Evolutionary conservation across 1,140 invertebrate genomes (phyloP).

Genomic region (Antheraea mylitta): DNA sequence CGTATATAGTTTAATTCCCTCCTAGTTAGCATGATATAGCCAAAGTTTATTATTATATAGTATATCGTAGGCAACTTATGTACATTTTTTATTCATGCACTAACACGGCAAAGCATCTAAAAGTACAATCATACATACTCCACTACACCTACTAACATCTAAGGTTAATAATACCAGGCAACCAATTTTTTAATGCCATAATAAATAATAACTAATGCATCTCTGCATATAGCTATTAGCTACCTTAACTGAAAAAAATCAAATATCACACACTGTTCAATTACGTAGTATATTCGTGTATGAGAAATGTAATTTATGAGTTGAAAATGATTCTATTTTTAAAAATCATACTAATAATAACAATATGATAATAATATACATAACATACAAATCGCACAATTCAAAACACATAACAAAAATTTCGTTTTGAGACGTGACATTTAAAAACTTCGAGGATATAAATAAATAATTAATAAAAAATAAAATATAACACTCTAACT

Average conservation of each 20-base stretch:
- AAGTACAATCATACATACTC: slow-evolving; percentile 61
- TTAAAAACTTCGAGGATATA: slow-evolving; percentile 51
- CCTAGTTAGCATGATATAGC: too few relatives aligned
- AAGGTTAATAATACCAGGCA: slow-evolving; percentile 58
- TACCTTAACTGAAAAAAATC: slow-evolving; percentile 60
- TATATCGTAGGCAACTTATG: too few relatives aligned
- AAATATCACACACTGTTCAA: slow-evolving; percentile 67
- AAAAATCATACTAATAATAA: slow-evolving; percentile 15
- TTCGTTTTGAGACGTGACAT: slow-evolving; percentile 59
- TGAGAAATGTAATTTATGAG: slow-evolving; percentile 50
- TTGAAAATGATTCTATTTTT: slow-evolving; percentile 31
- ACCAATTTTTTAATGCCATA: slow-evolving; percentile 56
- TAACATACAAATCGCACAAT: slow-evolving; percentile 53
- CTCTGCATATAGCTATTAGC: slow-evolving; percentile 58
- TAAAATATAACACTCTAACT: slow-evolving; percentile 75
- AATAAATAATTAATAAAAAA: slow-evolving; percentile 61
- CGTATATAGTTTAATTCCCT: slow-evolving; percentile 7
- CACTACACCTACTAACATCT: slow-evolving; percentile 54
- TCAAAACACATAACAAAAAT: slow-evolving; percentile 43
- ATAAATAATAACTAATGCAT: slow-evolving; percentile 64
- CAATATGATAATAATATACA: slow-evolving; percentile 33
- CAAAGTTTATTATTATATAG: too few relatives aligned
- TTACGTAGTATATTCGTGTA: slow-evolving; percentile 59
- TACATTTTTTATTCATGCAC: too few relatives aligned
- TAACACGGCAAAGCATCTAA: slow-evolving; percentile 69